Conservation (phyloP, 2,797 vertebrate genomes). For the Cryptoblepharus egeriae region DNA sequence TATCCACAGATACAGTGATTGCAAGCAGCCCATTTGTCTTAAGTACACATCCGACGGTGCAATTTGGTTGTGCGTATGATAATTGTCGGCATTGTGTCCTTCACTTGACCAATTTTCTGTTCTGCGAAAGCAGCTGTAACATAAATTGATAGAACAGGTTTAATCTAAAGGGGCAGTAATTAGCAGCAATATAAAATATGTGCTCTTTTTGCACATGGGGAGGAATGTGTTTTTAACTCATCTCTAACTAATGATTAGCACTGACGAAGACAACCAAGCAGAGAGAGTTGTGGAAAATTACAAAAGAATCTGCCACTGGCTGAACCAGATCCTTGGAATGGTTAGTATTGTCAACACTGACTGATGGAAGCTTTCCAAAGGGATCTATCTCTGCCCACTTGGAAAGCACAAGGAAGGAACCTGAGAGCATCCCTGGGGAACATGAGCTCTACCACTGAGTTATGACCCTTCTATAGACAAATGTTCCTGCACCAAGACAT, state of each 20-base stretch:
- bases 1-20: neutral
- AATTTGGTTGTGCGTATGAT: neutral
- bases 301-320: too few species aligned
- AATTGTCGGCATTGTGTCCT: neutral
- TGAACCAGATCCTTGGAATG: too few species aligned
- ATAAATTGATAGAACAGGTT: neutral
- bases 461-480: neutral
- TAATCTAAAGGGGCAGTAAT: neutral
- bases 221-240: neutral
- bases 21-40: neutral
- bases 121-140: neutral
- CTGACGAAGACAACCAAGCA: neutral
- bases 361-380: too few species aligned
- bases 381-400: too few species aligned
- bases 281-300: neutral
- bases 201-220: neutral
- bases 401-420: too few species aligned
- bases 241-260: neutral
- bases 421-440: too few species aligned
- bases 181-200: neutral
- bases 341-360: too few species aligned
- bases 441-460: too few species aligned
- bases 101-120: neutral
- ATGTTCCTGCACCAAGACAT: constrained; percentile 1
- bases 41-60: neutral